These are phyloP conservation scores for Brienomyrus longianalis DNA, from an alignment of 2,113 vertebrate species.

Conservation along the genomic window DNA sequence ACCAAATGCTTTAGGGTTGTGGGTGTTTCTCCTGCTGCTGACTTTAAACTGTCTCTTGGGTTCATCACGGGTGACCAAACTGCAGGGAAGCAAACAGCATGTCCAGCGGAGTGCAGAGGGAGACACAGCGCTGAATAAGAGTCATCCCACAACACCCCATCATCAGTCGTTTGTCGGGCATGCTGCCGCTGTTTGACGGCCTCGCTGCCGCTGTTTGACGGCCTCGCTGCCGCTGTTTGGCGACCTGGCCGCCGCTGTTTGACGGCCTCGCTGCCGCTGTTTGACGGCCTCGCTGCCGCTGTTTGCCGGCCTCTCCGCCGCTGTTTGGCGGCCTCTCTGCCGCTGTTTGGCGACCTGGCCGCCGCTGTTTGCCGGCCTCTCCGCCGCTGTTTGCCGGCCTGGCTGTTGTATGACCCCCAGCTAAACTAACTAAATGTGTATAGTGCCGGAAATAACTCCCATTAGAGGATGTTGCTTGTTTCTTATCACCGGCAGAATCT, in stretches of 20 bases:
- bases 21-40: not conserved
- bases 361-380: no score
- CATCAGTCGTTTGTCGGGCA: not conserved
- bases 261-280: no score
- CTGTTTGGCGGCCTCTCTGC: no score
- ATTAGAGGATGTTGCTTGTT: not conserved
- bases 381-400: no score
- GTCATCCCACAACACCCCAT: not conserved
- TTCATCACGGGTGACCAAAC: not conserved
- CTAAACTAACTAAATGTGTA: not conserved
- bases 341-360: no score
- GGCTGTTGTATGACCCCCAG: not conserved
- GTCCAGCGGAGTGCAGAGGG: not conserved
- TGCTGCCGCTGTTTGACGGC: not conserved
- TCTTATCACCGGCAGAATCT: not conserved
- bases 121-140: not conserved
- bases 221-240: no score
- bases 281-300: no score
- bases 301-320: no score
- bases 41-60: not conserved
- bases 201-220: no score
- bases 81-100: not conserved
- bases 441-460: not conserved
- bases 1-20: not conserved
- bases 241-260: no score